A percentile compares a stretch with the other conserved stretches of the same genome.
These are phyloP conservation scores for Nyctalus aviator DNA, from an alignment of 2,797 vertebrate genomes.

Conservation along the genomic window DNA sequence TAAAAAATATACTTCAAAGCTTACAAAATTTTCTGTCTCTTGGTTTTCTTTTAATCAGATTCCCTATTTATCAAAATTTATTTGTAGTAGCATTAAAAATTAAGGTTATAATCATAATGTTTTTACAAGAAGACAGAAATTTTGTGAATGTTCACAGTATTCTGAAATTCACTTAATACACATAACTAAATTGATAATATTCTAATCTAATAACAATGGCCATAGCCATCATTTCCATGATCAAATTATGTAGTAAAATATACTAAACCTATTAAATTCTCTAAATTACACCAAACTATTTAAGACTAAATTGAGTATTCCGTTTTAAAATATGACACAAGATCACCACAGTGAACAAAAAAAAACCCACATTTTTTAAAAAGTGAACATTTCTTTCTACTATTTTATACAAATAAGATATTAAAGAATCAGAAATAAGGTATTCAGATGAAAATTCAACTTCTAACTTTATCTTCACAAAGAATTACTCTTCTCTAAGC, in stretches of 20 bases:
- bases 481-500: constrained; percentile 23
- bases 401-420: constrained; percentile 52
- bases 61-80: constrained; percentile 39
- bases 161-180: constrained; percentile 58
- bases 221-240: constrained; percentile 41
- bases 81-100: constrained; percentile 57
- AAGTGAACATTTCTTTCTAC: constrained; percentile 45
- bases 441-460: constrained; percentile 34
- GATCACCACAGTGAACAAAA: constrained; percentile 66
- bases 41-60: constrained; percentile 43
- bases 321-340: constrained; percentile 54
- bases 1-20: constrained; percentile 49
- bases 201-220: constrained; percentile 68
- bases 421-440: constrained; percentile 53
- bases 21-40: constrained; percentile 72
- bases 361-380: constrained; percentile 21
- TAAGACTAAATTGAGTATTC: constrained; percentile 56
- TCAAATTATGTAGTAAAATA: constrained; percentile 51
- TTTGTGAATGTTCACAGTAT: constrained; percentile 73
- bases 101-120: not conserved
- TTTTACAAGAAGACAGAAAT: constrained; percentile 52
- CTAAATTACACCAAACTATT: constrained; percentile 22
- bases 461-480: constrained; percentile 46
- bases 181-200: constrained; percentile 60
- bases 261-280: constrained; percentile 59